Conservation (phyloP, 2,888 invertebrate species). For the Meghimatium bilineatum region DNA sequence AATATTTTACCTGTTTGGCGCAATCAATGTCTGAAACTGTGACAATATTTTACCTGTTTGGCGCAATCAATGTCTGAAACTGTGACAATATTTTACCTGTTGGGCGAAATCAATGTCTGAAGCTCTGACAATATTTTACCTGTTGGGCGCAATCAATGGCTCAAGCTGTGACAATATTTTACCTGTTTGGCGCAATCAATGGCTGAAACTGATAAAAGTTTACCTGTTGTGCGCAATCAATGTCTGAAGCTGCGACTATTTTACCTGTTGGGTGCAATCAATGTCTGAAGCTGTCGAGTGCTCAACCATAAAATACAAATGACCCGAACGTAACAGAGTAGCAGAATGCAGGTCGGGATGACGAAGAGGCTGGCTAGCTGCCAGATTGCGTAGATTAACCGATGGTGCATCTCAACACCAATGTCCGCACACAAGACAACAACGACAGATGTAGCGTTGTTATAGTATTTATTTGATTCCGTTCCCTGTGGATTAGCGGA, state of each 20-base stretch:
- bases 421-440: conserved; percentile 60
- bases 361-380: conserved; percentile 75
- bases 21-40: no score
- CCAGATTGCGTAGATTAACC: conserved; percentile 72
- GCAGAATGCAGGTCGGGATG: conserved; percentile 74
- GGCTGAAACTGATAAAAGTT: neutral
- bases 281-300: conserved; percentile 73
- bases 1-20: no score
- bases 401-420: conserved; percentile 43
- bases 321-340: conserved; percentile 76
- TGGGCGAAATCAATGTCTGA: no score
- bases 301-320: conserved; percentile 77
- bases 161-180: conserved; percentile 75
- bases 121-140: neutral
- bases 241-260: neutral
- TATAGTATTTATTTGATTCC: conserved; percentile 58
- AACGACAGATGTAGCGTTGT: conserved; percentile 58
- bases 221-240: neutral
- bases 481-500: conserved; percentile 58
- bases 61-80: no score
- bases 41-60: no score
- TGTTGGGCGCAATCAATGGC: conserved; percentile 63
- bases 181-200: conserved; percentile 57
- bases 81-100: no score
- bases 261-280: conserved; percentile 58